phyloP scores from a whole-genome alignment of 2,113 vertebrate species.

The Eulemur macaco region DNA sequence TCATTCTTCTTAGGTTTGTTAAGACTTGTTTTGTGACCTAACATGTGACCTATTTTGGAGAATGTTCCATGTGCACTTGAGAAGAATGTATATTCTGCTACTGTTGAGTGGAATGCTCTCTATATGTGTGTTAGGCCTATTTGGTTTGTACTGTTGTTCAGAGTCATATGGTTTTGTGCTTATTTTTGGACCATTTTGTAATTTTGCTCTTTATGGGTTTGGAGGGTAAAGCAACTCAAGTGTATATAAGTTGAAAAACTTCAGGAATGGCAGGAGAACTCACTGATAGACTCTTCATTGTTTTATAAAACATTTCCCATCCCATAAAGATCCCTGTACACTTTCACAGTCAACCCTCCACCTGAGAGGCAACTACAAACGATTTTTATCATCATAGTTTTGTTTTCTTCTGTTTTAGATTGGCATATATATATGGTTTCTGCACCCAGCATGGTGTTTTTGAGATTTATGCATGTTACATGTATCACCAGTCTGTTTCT shows the following conservation, averaged over 20 bases:
- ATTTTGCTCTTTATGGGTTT: not conserved
- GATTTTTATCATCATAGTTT: slow-evolving; percentile 30
- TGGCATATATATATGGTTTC: not conserved
- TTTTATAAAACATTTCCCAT: not conserved
- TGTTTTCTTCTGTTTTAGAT: not conserved
- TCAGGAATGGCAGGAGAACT: slow-evolving; percentile 73
- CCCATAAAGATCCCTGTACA: not conserved
- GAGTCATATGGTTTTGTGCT: not conserved
- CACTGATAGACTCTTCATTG: slow-evolving; percentile 46
- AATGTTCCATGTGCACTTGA: not conserved
- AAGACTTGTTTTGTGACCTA: not conserved
- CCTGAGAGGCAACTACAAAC: not conserved
- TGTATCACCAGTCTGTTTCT: not conserved
- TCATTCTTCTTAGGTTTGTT: not conserved
- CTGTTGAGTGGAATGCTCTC: not conserved
- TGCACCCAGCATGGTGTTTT: not conserved
- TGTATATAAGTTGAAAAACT: slow-evolving; percentile 78
- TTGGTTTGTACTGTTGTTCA: not conserved
- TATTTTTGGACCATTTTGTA: slow-evolving; percentile 66
- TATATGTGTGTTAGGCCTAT: not conserved
- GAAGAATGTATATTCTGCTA: not conserved
- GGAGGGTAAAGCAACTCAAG: slow-evolving; percentile 77
- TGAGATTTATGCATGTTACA: not conserved
- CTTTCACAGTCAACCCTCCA: not conserved
- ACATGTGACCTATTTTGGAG: not conserved